Conservation (phyloP, 2,888 invertebrate species). For the Trichopoda pennipes region DNA sequence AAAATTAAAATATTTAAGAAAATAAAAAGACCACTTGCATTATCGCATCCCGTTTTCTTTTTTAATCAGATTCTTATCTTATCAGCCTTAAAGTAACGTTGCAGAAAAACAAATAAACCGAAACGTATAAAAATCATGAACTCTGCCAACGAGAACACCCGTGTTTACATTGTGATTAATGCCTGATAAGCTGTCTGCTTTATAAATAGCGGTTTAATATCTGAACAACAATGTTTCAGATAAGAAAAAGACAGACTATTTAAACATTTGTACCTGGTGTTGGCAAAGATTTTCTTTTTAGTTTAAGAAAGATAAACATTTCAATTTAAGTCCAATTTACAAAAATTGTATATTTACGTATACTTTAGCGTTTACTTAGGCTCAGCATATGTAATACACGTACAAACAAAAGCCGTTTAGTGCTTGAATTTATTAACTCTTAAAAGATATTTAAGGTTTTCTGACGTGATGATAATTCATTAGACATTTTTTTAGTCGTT, state of each 20-base stretch:
- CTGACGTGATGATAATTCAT: no score
- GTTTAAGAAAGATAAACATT: background rate
- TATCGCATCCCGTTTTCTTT: constrained; percentile 30
- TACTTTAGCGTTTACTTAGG: no score
- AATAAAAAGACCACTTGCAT: constrained; percentile 1
- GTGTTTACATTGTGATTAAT: constrained; percentile 31
- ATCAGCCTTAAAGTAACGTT: constrained; percentile 42
- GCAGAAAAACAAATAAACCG: constrained; percentile 58
- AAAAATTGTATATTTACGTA: no score
- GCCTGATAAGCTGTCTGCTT: constrained; percentile 48
- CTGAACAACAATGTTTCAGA: constrained; percentile 32
- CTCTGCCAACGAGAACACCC: constrained; percentile 33
- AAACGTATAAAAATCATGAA: constrained; percentile 61
- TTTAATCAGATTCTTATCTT: constrained; percentile 47
- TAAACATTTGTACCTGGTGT: background rate
- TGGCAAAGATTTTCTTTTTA: background rate
- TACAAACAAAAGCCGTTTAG: no score
- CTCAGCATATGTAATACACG: no score
- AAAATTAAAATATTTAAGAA: background rate
- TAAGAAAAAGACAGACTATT: constrained; percentile 22
- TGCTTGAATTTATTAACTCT: no score
- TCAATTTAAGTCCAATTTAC: no score
- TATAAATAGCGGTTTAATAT: constrained; percentile 45
- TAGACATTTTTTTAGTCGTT: no score
- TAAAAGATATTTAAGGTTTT: no score